A percentile compares a stretch with the other conserved stretches of the same genome.
phyloP scores from a whole-genome alignment of 2,888 invertebrate species.

The Clepsis dumicolana region DNA sequence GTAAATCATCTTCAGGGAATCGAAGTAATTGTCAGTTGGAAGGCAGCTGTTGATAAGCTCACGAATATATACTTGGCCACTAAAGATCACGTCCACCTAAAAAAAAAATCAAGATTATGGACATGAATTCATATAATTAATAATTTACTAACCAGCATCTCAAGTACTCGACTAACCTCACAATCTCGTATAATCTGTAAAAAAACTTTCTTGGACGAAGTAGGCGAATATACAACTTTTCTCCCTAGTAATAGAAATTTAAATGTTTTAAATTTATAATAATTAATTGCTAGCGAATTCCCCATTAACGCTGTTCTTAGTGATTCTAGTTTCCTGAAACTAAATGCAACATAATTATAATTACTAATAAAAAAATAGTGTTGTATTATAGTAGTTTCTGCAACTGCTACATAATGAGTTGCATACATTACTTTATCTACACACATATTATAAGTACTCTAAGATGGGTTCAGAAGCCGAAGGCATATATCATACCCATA shows the following conservation, averaged over 20 bases:
- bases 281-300: not conserved
- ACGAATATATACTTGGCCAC: not conserved
- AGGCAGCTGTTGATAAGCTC: not conserved
- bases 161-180: not conserved
- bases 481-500: too few species aligned
- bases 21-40: constrained; percentile 12
- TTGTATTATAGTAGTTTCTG: too few species aligned
- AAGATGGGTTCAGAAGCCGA: too few species aligned
- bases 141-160: not conserved
- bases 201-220: not conserved
- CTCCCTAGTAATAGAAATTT: constrained; percentile 27
- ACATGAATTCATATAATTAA: not conserved
- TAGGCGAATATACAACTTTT: constrained; percentile 16
- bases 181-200: constrained; percentile 10
- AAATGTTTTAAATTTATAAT: constrained; percentile 8
- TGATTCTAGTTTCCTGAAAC: constrained; percentile 4
- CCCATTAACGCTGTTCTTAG: constrained; percentile 8
- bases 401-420: too few species aligned
- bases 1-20: constrained; percentile 25
- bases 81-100: constrained; percentile 19
- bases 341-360: not conserved
- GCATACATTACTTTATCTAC: too few species aligned
- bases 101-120: not conserved
- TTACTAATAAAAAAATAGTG: too few species aligned
- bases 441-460: too few species aligned